These are phyloP conservation scores for Pterocles burchelli DNA, from an alignment of 2,113 vertebrate genomes.

Conservation along the genomic window DNA sequence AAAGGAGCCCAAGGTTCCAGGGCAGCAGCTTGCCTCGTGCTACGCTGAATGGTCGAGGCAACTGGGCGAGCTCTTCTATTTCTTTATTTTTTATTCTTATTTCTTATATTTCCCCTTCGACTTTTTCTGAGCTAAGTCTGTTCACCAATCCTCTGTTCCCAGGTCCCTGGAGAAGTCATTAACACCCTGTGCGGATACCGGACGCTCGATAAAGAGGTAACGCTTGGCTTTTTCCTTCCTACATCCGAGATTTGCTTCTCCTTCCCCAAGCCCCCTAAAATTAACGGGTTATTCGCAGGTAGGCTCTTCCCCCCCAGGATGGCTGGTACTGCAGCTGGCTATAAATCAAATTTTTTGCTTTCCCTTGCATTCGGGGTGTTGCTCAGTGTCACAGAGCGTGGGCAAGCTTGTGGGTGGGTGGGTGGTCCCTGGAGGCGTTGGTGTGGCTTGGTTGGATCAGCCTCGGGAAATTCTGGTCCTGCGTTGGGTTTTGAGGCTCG, in stretches of 20 bases:
- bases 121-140: background rate
- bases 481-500: background rate
- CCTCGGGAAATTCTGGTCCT: background rate
- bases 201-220: slow-evolving; percentile 80
- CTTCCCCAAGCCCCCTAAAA: background rate
- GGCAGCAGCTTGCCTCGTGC: background rate
- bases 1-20: background rate
- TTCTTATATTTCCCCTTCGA: background rate
- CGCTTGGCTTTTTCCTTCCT: background rate
- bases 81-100: background rate
- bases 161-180: slow-evolving; percentile 81
- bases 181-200: slow-evolving; percentile 88
- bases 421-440: background rate
- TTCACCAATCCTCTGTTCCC: background rate
- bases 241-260: fast-evolving
- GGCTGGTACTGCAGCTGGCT: background rate
- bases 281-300: background rate
- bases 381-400: background rate
- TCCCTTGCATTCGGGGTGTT: background rate
- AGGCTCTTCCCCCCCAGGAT: background rate
- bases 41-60: background rate
- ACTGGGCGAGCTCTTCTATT: background rate
- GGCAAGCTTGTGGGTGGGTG: fast-evolving
- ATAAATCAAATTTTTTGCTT: background rate
- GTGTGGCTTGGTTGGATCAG: background rate